phyloP scores from a whole-genome alignment of 2,113 vertebrate species.

The Colinus virginianus region DNA sequence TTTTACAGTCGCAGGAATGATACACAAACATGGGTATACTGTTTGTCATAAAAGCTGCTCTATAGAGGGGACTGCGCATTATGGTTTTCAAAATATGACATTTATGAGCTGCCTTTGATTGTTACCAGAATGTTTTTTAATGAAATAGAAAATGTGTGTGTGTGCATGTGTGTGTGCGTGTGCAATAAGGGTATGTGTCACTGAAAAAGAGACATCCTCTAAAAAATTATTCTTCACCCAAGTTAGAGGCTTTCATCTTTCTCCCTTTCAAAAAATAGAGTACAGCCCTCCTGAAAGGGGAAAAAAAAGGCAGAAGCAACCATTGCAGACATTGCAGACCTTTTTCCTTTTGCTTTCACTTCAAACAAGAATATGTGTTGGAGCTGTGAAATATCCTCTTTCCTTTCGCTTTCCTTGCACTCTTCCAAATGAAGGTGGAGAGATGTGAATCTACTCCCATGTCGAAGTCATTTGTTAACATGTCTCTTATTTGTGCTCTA shows the following conservation, averaged over 20 bases:
- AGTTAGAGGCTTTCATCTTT: not conserved
- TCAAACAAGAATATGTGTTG: not conserved
- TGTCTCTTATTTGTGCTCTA: not conserved
- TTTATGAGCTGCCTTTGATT: constrained; percentile 74
- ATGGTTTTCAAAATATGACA: constrained; percentile 60
- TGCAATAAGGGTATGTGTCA: not conserved
- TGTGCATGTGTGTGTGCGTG: not conserved
- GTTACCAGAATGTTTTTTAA: constrained; percentile 56
- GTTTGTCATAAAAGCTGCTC: constrained; percentile 59
- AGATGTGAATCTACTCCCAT: not conserved
- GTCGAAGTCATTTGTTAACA: not conserved
- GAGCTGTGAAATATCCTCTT: not conserved
- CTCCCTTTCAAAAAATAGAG: not conserved
- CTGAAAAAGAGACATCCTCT: not conserved
- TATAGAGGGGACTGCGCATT: not conserved
- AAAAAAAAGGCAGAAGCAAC: not conserved
- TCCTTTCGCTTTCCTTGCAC: not conserved
- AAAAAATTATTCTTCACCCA: not conserved
- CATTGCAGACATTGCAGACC: not conserved
- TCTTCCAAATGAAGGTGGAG: not conserved
- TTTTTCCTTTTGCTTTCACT: not conserved
- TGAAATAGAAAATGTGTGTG: constrained; percentile 31
- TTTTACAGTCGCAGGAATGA: constrained; percentile 63
- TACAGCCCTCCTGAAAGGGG: not conserved
- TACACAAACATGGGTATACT: constrained; percentile 52